Evolutionary conservation across 2,797 vertebrate species (phyloP).

Genomic region (Smutsia gigantea): DNA sequence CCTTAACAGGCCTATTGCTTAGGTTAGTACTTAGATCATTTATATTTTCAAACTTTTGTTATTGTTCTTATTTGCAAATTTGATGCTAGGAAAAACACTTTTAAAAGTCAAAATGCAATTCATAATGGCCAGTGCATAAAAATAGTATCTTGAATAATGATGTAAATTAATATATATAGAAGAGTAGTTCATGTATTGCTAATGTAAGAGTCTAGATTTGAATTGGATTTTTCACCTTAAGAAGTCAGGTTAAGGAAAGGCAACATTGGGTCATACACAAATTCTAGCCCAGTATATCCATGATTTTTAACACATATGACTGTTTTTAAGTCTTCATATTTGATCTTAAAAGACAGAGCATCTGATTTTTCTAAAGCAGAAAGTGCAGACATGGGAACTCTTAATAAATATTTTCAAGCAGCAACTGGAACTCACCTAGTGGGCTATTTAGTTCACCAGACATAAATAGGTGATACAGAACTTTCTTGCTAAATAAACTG

Average conservation of each 20-base stretch:
- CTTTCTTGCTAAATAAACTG: background rate
- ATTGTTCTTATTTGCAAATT: background rate
- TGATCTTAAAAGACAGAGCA: background rate
- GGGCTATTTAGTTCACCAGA: background rate
- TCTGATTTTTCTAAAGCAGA: background rate
- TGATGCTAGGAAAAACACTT: background rate
- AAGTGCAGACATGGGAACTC: background rate
- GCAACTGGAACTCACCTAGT: background rate
- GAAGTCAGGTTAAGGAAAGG: background rate
- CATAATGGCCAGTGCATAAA: background rate
- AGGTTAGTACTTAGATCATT: background rate
- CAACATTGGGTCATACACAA: background rate
- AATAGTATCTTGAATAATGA: background rate
- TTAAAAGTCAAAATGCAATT: background rate
- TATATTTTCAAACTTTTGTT: conserved; percentile 27
- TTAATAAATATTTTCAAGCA: conserved; percentile 22
- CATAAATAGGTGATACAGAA: background rate
- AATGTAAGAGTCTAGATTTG: background rate
- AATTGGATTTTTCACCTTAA: background rate
- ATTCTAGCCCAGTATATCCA: background rate
- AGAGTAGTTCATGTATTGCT: background rate
- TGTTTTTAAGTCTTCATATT: background rate
- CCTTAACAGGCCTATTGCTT: fast-evolving
- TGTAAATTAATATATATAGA: background rate
- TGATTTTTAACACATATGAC: background rate